A percentile compares a stretch with the other conserved stretches of the same genome.
Evolutionary conservation across 2,113 vertebrate species (phyloP).

Genomic region (Chaenocephalus aceratus): DNA sequence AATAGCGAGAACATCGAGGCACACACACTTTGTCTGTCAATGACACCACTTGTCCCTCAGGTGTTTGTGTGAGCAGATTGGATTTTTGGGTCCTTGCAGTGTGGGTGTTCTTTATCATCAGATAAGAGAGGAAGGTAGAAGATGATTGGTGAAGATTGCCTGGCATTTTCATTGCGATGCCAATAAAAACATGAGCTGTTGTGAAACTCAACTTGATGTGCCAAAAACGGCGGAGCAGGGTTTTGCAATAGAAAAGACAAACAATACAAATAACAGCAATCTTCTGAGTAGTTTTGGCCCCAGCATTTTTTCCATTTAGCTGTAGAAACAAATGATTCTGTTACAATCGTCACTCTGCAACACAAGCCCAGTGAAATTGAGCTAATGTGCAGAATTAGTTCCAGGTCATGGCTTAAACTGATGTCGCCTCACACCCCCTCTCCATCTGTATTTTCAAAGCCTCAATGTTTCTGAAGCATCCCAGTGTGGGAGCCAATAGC

Average conservation of each 20-base stretch:
- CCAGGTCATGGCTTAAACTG: constrained; percentile 60
- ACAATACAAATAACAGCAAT: constrained; percentile 10
- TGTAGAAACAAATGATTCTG: not conserved
- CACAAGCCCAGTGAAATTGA: constrained; percentile 46
- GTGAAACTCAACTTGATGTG: constrained; percentile 6
- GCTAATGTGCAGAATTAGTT: constrained; percentile 67
- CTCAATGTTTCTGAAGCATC: constrained; percentile 44
- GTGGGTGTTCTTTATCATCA: constrained; percentile 63
- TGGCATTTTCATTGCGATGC: constrained; percentile 17
- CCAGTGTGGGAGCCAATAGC: constrained; percentile 48
- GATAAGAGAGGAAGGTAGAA: constrained; percentile 23
- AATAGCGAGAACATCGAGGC: constrained; percentile 23
- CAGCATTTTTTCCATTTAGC: constrained; percentile 13
- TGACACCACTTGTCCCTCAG: constrained; percentile 49
- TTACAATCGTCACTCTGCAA: constrained; percentile 32
- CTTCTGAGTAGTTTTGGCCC: not conserved
- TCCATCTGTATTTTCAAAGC: constrained; percentile 62
- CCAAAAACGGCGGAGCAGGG: not conserved
- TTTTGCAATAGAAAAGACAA: not conserved
- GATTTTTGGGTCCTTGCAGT: constrained; percentile 49
- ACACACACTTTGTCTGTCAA: constrained; percentile 41
- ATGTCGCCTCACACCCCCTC: constrained; percentile 49
- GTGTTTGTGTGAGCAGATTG: constrained; percentile 57
- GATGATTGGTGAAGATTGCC: constrained; percentile 17
- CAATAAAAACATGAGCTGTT: constrained; percentile 32